Evolutionary conservation across 2,888 invertebrate genomes (phyloP), one percentile per base, ranked within the genome.

Genomic region (Keiferia lycopersicella): DNA sequence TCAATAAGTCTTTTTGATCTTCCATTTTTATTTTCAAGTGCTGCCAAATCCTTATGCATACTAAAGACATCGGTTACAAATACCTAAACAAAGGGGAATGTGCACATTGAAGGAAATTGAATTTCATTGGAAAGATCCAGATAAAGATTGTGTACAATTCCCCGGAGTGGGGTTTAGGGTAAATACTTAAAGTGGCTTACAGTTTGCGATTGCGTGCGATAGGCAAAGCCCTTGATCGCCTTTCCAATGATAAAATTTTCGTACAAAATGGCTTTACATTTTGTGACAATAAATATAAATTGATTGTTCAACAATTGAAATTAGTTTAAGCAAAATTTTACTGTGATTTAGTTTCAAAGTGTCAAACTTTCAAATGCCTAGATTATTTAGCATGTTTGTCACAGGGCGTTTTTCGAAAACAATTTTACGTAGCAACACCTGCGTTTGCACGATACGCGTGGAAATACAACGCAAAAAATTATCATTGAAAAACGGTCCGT

Each of bases 71-170:
- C 63, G 69, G 63, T 72, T 73, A 74, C 70, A 74, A 75, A 78
- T 74, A 73, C 71, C 70, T 70, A 67, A 71, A 77, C 77, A 78
- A 78, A 80, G 78, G 41, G 74, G 79, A 82, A 82, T 79, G 80
- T 75, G 75, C 78, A 73, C 77, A 80, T 81, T 79, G 70, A 77
- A 78, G 75, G 76, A 86, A 87, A 88, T 87, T 86, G 87, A 87
- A 87, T 86, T 86, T 83, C 82, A 85, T 84, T 85, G 84, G 83
- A 86, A 80, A 84, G 82, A 87, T 84, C 76, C 82, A 75, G 79
- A 80, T 80, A 80, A 77, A 82, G 86, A 87, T 86, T 82, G 76
- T 76, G 72, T 76, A 76, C 75, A 71, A 81, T 80, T 77, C 82
- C 77, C 80, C 68, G 71, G 80, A 77, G 82, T 73, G 68, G 85